Conservation (phyloP, 2,797 vertebrate species). For the Sebastes vulpes region DNA sequence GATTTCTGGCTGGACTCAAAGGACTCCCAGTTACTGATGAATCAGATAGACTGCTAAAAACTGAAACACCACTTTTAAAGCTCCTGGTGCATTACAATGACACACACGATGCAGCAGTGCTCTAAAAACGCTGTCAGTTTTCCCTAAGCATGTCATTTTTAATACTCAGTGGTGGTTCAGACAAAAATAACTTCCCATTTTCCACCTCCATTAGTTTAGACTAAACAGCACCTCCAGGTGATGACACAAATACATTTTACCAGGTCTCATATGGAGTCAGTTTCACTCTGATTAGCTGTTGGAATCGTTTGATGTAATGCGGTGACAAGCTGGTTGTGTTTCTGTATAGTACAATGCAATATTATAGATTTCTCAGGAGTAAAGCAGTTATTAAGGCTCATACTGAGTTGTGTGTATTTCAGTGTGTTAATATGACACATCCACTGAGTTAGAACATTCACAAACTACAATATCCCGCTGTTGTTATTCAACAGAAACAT, state of each 20-base stretch:
- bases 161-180: conserved; percentile 65
- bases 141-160: conserved; percentile 68
- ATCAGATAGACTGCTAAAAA: conserved; percentile 66
- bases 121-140: conserved; percentile 59
- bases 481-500: conserved; percentile 13
- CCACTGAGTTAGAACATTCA: neutral
- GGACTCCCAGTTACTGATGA: conserved; percentile 63
- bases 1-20: conserved; percentile 57
- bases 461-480: conserved; percentile 14
- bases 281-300: conserved; percentile 32
- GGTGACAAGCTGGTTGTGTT: conserved; percentile 3
- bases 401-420: neutral
- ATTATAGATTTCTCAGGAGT: conserved; percentile 5
- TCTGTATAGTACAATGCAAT: neutral
- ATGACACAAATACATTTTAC: conserved; percentile 62
- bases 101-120: conserved; percentile 40
- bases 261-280: conserved; percentile 11
- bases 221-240: conserved; percentile 70
- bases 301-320: conserved; percentile 9
- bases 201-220: conserved; percentile 71
- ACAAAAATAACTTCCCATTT: conserved; percentile 75
- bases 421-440: conserved; percentile 5
- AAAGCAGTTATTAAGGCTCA: neutral
- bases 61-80: conserved; percentile 61
- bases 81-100: conserved; percentile 58